Conservation (phyloP, 2,888 invertebrate genomes). For the Rugalucina vietnamica region DNA sequence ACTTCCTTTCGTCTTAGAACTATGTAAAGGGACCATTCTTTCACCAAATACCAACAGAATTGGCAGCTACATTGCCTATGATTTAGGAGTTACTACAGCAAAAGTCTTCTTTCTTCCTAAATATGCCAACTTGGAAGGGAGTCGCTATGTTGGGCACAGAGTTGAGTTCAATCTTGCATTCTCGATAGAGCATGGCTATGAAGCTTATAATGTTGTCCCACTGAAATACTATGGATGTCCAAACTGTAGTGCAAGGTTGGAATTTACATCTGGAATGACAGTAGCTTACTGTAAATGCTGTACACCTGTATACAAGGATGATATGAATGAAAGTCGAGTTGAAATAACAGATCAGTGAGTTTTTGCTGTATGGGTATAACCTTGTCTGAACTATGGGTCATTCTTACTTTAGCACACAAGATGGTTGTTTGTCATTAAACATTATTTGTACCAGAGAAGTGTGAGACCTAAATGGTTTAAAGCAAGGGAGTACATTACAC, state of each 20-base stretch:
- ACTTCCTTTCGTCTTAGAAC: background rate
- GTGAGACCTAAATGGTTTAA: too few species aligned
- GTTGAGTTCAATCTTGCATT: constrained; percentile 56
- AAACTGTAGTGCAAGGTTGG: constrained; percentile 33
- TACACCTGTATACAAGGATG: constrained; percentile 32
- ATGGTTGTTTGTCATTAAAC: too few species aligned
- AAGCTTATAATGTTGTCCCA: constrained; percentile 51
- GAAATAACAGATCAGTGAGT: background rate
- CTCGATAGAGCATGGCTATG: constrained; percentile 48
- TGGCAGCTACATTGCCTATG: constrained; percentile 51
- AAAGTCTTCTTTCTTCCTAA: constrained; percentile 50
- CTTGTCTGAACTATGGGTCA: background rate
- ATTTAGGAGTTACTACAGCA: constrained; percentile 48
- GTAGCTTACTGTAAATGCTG: constrained; percentile 27
- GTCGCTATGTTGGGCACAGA: constrained; percentile 41
- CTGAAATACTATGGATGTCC: constrained; percentile 42
- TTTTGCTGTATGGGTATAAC: too few species aligned
- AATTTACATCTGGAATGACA: constrained; percentile 40
- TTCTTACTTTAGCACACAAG: background rate
- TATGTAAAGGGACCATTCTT: constrained; percentile 63
- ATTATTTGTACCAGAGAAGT: too few species aligned
- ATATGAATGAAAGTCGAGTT: constrained; percentile 22
- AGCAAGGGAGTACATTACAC: too few species aligned
- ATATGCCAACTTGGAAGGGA: constrained; percentile 30
- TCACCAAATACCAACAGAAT: constrained; percentile 59